Conservation (phyloP, 2,888 invertebrate genomes). For the Limnephilus lunatus region DNA sequence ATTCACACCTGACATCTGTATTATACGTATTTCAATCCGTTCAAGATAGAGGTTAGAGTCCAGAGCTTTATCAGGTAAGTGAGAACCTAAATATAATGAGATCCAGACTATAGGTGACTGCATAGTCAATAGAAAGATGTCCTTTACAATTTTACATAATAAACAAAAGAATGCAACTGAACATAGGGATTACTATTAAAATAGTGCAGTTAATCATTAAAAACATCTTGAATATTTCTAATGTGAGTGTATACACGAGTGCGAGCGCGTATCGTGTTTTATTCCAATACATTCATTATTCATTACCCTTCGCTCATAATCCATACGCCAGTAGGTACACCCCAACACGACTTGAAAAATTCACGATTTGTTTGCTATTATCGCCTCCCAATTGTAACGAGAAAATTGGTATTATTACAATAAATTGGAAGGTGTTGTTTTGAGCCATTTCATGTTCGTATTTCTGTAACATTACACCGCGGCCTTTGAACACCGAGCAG, state of each 20-base stretch:
- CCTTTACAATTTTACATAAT: background rate
- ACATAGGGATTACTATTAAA: background rate
- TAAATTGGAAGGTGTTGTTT: constrained; percentile 46
- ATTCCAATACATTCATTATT: background rate
- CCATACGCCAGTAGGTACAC: background rate
- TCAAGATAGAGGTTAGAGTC: too few species aligned
- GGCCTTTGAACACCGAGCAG: background rate
- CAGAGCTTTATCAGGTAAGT: too few species aligned
- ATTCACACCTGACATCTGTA: too few species aligned
- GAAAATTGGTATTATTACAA: constrained; percentile 50
- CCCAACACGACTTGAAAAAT: constrained; percentile 40
- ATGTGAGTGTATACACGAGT: background rate
- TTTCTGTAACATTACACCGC: constrained; percentile 12
- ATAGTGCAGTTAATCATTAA: background rate
- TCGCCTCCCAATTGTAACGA: constrained; percentile 52
- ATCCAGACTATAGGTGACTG: too few species aligned
- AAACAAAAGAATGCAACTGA: background rate
- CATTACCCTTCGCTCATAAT: background rate
- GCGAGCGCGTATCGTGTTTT: background rate
- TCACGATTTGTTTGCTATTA: constrained; percentile 52
- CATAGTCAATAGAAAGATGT: too few species aligned
- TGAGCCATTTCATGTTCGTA: background rate
- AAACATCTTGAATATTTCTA: background rate
- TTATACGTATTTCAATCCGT: too few species aligned
- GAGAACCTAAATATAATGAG: too few species aligned